Base-by-base conservation (phyloP, 2,888 invertebrate species). In the Mactromeris polynyma region DNA sequence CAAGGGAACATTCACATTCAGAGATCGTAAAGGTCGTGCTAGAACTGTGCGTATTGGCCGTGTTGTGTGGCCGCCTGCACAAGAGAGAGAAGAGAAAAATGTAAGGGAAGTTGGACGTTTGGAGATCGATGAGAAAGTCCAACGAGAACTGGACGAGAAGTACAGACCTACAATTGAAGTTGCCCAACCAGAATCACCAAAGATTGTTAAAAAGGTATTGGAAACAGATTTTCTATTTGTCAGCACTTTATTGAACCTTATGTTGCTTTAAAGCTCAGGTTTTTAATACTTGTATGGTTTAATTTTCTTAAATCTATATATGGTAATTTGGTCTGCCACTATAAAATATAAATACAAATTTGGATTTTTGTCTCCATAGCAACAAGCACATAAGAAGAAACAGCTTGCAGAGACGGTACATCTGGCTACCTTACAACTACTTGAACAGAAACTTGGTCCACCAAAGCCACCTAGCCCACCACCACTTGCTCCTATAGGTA, bases 41-140 rank as follows among this genome's bases (percentile, higher is more conserved):
- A 99, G 99, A 96, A 99, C 99, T 0, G 99, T 99, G 0, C 97
- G 99, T 46, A 99, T 99, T 85, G 99, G 96, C 7, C 94, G 94
- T 77, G 95, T 96, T 11, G 94, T 97, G 90, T 99, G 99, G 99
- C 99, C 99, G 11, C 99, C 99, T 19, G 98, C 98, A 11, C 98
- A 98, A 87, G 97, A 97, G n/a, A 96, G 96, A 54, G 98, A 98
- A 0, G 97, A 98, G 7, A 98, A 94, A 86, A 40, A 89, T 40
- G 81, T 91, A n/a, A 84, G 93, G 42, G 93, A 95, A 77, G 96
- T 96, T 7, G 96, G 96, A 11, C 93, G 94, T 78, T 89, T 96
- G 77, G 94, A 95, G 82, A 96, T 96, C 88, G 95, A 96, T 87
- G 96, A 96, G 87, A 93, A 95, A 73, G 94, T 95, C 9, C 94